A percentile compares a stretch with the other conserved stretches of the same genome.
phyloP scores from a whole-genome alignment of 2,113 vertebrate species.

The Brevimyrus niger region DNA sequence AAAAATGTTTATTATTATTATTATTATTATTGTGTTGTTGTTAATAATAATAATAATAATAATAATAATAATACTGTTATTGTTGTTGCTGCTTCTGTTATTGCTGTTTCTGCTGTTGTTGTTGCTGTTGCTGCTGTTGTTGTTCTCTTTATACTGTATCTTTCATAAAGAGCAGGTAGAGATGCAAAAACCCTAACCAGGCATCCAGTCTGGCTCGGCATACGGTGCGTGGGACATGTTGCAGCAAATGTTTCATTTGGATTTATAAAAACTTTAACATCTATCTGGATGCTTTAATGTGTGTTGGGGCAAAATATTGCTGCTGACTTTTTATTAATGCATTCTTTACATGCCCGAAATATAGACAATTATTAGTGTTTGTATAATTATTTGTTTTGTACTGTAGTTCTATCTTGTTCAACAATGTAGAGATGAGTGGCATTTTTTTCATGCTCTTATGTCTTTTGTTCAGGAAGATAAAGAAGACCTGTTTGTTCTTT shows the following conservation, averaged over 20 bases:
- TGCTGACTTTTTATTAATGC: not conserved
- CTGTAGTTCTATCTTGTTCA: not conserved
- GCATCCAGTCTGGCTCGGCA: not conserved
- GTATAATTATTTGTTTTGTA: not conserved
- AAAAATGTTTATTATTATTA: not conserved
- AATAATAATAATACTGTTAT: no score
- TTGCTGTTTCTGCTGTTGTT: fast-evolving
- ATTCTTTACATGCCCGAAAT: not conserved
- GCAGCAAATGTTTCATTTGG: not conserved
- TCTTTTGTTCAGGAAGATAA: not conserved
- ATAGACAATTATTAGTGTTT: not conserved
- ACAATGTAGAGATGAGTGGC: not conserved
- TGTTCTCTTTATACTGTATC: not conserved
- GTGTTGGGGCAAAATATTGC: not conserved
- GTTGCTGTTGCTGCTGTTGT: no score
- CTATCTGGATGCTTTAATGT: not conserved
- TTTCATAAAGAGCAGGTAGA: not conserved
- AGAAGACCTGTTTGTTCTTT: not conserved
- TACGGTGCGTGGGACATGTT: not conserved
- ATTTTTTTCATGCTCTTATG: not conserved
- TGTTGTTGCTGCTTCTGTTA: no score
- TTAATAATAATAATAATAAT: no score
- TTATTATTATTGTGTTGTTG: not conserved
- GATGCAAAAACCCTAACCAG: not conserved
- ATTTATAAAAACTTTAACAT: not conserved